Base-by-base conservation (phyloP, 2,888 invertebrate species). In the Pammene fasciana region DNA sequence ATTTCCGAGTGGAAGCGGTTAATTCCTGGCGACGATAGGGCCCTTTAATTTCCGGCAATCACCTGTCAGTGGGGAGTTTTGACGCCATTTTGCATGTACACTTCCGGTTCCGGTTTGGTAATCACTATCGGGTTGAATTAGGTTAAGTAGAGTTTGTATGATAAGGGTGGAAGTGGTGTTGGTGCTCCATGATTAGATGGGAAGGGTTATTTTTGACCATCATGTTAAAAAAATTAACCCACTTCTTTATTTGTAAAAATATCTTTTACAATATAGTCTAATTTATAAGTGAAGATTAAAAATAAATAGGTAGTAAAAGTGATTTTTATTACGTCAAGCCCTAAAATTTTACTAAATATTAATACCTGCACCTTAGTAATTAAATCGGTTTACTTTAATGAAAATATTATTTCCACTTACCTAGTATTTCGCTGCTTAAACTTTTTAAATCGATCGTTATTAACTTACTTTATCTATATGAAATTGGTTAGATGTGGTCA, bases 31-130 rank as follows among this genome's bases (percentile, higher is more conserved):
- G 74, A 76, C 78, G 87, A 86, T 86, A 86, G 84, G 82, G 80
- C 79, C 81, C 82, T 81, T 83, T 85, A 86, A 86, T 88, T 82
- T 87, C 88, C 88, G 86, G 79, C 76, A 77, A 78, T 82, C 82
- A 84, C 86, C 83, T 81, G 85, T 80, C 82, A 78, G 73, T 73
- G 72, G 74, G 75, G 55, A 60, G 62, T 65, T 62, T 57, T 67
- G 65, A 64, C 62, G 60, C 62, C 45, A 72, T 70, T 66, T 68
- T 64, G 64, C 38, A 72, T 67, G 66, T 68, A 68, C 46, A 55
- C 70, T 65, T 70, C 70, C 70, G 70, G 38, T 65, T 70, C 70
- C 70, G 70, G 38, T 65, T 70, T 60, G 41, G 65, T 65, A 65
- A 65, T 65, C 48, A 70, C 65, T 65, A 65, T 60, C 60, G 65